Evolutionary conservation across 2,888 invertebrate genomes (phyloP), one percentile per base, ranked within the genome.

Genomic region (Seira sanloemensis): DNA sequence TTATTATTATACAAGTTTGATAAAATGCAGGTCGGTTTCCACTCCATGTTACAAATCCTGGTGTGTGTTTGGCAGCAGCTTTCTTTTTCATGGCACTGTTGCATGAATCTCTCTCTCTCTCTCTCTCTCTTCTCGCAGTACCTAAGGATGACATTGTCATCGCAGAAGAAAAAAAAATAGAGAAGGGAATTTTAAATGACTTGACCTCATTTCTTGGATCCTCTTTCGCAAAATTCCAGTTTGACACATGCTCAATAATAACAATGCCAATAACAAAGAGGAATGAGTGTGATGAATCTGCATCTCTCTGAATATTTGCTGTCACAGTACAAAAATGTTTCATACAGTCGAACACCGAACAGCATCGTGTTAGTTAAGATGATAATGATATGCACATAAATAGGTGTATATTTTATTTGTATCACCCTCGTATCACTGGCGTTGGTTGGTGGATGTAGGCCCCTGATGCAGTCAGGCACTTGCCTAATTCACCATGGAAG

Each of bases 111-210:
- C n/a, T n/a, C n/a, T n/a, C n/a, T n/a, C n/a, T n/a, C n/a, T n/a
- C n/a, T n/a, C n/a, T n/a, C n/a, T n/a, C n/a, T n/a, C n/a, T n/a
- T n/a, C n/a, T n/a, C n/a, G n/a, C n/a, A n/a, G n/a, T n/a, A 58
- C 58, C 58, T 58, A 58, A 58, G 58, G 58, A 58, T 58, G 58
- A 58, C 58, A 58, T 58, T 58, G 58, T n/a, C 16, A 58, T 16
- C 58, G n/a, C 7, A 18, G 16, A 58, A 58, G 58, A 58, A 9
- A 58, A 58, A 58, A 37, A 18, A n/a, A n/a, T n/a, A 74, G 62
- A 83, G 75, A 78, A 71, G 74, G 71, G 84, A 78, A 84, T 84
- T 84, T 84, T 75, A 84, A 84, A 84, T 66, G 84, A 75, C 75
- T 78, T 78, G 84, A 84, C 84, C 84, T 84, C 84, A 75, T 78